Conservation (phyloP, 2,888 invertebrate genomes). For the Scaptomyza tumidula region DNA sequence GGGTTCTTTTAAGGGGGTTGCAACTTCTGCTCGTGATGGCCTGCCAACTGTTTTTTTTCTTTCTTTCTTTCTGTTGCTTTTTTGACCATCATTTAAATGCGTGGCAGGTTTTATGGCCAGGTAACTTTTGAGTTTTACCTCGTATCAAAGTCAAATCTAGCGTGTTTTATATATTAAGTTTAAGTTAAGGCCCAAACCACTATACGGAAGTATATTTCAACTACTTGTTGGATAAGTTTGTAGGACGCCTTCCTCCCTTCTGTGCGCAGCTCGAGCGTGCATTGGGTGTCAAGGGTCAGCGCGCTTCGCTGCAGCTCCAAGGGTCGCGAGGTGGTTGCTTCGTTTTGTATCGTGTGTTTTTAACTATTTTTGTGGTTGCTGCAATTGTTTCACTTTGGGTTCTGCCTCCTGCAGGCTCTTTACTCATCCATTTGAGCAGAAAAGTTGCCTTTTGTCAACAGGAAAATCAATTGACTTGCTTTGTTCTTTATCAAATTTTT, state of each 20-base stretch:
- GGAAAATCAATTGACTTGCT: slow-evolving; percentile 27
- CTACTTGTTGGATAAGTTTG: slow-evolving; percentile 52
- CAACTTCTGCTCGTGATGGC: slow-evolving; percentile 48
- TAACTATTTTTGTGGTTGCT: slow-evolving; percentile 22
- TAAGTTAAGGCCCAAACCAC: slow-evolving; percentile 22
- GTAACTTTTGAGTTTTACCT: slow-evolving; percentile 56
- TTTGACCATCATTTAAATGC: slow-evolving; percentile 70
- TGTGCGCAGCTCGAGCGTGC: slow-evolving; percentile 12
- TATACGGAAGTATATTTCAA: slow-evolving; percentile 22
- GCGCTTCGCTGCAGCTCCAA: slow-evolving; percentile 40
- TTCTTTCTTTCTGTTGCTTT: background rate
- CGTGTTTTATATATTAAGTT: slow-evolving; percentile 17
- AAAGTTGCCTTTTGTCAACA: slow-evolving; percentile 41
- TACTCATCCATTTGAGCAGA: slow-evolving; percentile 24
- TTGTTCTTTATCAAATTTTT: slow-evolving; percentile 17
- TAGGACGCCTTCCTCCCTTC: slow-evolving; percentile 1
- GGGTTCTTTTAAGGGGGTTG: slow-evolving; percentile 20
- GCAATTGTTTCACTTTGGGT: slow-evolving; percentile 22
- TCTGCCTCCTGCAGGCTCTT: slow-evolving; percentile 12
- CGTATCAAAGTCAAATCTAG: slow-evolving; percentile 28
- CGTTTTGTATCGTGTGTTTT: too few relatives aligned
- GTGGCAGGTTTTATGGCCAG: slow-evolving; percentile 67
- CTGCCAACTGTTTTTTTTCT: slow-evolving; percentile 50
- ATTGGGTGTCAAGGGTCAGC: slow-evolving; percentile 69
- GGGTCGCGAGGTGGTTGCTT: slow-evolving; percentile 36